Base-by-base conservation (phyloP, 2,888 invertebrate species). In the Sericinus montela region DNA sequence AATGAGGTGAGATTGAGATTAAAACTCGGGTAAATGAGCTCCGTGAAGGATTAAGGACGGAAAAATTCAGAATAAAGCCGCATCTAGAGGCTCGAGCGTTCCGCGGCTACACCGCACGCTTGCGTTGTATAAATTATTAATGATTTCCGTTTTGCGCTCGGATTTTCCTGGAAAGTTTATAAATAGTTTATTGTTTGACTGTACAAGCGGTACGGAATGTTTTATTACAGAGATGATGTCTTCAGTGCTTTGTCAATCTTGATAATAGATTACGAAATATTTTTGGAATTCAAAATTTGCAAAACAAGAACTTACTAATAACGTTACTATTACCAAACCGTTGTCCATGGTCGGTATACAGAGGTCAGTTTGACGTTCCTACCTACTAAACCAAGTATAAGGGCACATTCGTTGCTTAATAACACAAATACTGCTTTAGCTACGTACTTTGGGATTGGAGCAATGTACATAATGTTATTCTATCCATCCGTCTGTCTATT, bases 1-100 rank as follows among this genome's bases (percentile, higher is more conserved):
- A 86, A 86, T 87, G 86, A 87, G 87, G 84, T 83, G 84, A 77
- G 84, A 84, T 85, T 80, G 82, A 81, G 85, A 86, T 87, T 86
- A 86, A 86, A 86, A 83, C 79, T 82, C 80, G 78, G 74, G 69
- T 76, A 79, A 81, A 84, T 82, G 81, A 80, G 81, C 72, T 76
- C 66, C 70, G 72, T 72, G 75, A 80, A 78, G 80, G 81, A 79
- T 83, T 81, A 75, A 69, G 72, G 69, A 60, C 58, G 59, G 60
- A 65, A 65, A 67, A 67, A 65, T 62, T 60, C 57, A 50, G 55
- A 51, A 48, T 44, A 44, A 34, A 39, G 34, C 42, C 35, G 34
- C 28, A 49, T 35, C 39, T 28, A 16, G 32, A 16, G 38, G 14
- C 3, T 4, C 23, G 34, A 11, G 25, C 44, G 39, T 19, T 19